Evolutionary conservation across 2,888 invertebrate species (phyloP).

Genomic region (Hydraecia micacea): DNA sequence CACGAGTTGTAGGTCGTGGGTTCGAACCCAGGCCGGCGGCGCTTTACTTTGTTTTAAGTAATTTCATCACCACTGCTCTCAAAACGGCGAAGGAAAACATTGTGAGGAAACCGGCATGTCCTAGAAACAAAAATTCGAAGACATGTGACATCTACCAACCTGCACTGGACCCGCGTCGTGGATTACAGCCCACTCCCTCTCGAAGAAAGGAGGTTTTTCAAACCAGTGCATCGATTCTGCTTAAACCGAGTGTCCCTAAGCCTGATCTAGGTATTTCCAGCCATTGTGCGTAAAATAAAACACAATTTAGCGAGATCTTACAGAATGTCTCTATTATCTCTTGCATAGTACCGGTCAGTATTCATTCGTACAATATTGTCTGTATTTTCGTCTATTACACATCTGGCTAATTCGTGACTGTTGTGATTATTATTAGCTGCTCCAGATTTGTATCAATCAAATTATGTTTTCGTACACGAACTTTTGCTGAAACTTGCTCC

Average conservation of each 20-base stretch:
- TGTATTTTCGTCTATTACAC: conserved; percentile 51
- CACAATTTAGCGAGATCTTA: conserved; percentile 15
- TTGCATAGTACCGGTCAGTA: conserved; percentile 20
- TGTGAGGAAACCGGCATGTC: too few relatives aligned
- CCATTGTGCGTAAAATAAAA: not conserved
- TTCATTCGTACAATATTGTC: conserved; percentile 33
- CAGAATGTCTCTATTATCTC: conserved; percentile 24
- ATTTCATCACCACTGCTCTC: too few relatives aligned
- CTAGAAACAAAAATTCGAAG: too few relatives aligned
- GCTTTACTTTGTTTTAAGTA: too few relatives aligned
- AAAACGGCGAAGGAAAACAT: too few relatives aligned
- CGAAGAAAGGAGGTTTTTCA: not conserved
- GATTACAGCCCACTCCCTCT: too few relatives aligned
- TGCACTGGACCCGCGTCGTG: too few relatives aligned
- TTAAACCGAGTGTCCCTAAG: not conserved
- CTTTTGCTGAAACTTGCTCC: conserved; percentile 24
- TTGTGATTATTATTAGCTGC: conserved; percentile 47
- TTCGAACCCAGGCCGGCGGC: too few relatives aligned
- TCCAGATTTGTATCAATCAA: conserved; percentile 51
- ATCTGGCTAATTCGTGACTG: conserved; percentile 53
- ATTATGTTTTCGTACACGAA: conserved; percentile 32
- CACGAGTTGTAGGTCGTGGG: too few relatives aligned
- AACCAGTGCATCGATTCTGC: not conserved
- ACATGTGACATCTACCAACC: too few relatives aligned
- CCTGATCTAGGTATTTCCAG: not conserved